Conservation (phyloP, 1,140 invertebrate genomes). For the Leptinotarsa defecta region DNA sequence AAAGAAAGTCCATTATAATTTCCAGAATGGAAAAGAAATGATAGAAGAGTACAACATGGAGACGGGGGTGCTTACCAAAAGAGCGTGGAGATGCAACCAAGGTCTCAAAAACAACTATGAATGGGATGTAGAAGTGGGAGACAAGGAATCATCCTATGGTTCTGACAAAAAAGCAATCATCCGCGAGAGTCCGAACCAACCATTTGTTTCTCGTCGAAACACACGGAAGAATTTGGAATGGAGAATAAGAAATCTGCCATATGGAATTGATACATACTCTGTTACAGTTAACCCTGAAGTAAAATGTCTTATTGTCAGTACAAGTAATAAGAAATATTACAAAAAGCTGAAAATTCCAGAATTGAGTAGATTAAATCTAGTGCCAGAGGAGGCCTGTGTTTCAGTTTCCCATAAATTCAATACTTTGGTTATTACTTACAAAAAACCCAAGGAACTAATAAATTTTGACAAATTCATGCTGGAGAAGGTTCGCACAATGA, state of each 20-base stretch:
- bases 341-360: slow-evolving; percentile 76
- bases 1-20: slow-evolving; percentile 75
- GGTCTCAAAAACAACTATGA: slow-evolving; percentile 68
- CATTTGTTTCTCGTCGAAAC: slow-evolving; percentile 68
- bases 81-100: slow-evolving; percentile 72
- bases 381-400: slow-evolving; percentile 67
- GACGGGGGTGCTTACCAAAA: slow-evolving; percentile 68
- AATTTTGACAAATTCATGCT: slow-evolving; percentile 71
- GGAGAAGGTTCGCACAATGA: slow-evolving; percentile 60
- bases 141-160: slow-evolving; percentile 63
- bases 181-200: slow-evolving; percentile 68
- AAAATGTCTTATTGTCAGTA: slow-evolving; percentile 69
- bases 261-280: slow-evolving; percentile 71
- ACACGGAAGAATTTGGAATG: slow-evolving; percentile 78
- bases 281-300: slow-evolving; percentile 67
- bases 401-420: slow-evolving; percentile 72
- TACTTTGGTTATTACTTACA: slow-evolving; percentile 76
- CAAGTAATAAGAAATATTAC: slow-evolving; percentile 81
- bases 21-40: slow-evolving; percentile 73
- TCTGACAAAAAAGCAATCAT: slow-evolving; percentile 62
- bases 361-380: slow-evolving; percentile 67
- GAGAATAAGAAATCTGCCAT: slow-evolving; percentile 79
- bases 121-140: slow-evolving; percentile 78
- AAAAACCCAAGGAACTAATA: slow-evolving; percentile 71
- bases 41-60: slow-evolving; percentile 78